phyloP scores from a whole-genome alignment of 92 coral and sea anemone species.

The Montipora capitata region DNA sequence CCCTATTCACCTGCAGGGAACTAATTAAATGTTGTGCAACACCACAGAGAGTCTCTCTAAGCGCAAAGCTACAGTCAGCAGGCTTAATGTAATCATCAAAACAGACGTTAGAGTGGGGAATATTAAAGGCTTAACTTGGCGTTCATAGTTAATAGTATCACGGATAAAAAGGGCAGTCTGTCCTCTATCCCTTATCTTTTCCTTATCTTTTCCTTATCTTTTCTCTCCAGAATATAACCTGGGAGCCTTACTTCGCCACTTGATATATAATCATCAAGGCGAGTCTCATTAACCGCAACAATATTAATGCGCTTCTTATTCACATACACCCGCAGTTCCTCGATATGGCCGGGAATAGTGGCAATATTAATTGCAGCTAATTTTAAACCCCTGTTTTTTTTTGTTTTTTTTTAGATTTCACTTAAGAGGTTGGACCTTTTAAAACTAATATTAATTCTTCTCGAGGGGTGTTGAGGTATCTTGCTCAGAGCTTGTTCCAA shows the following conservation, averaged over 20 bases:
- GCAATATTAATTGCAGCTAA: neutral
- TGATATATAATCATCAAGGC: neutral
- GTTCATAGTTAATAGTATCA: neutral
- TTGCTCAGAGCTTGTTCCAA: neutral
- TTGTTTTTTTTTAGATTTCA: no score
- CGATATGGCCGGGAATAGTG: conserved; percentile 11
- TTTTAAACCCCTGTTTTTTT: neutral
- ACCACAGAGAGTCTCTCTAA: conserved; percentile 3
- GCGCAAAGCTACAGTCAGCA: neutral
- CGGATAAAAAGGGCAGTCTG: no score
- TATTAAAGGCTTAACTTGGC: neutral
- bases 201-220: no score
- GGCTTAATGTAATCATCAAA: neutral
- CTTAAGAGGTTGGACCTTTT: no score
- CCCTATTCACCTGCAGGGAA: no score
- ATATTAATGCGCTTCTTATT: conserved; percentile 1
- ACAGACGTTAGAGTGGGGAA: neutral
- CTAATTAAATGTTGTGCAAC: neutral
- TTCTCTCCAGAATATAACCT: no score
- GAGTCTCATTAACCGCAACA: neutral
- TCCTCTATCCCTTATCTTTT: no score
- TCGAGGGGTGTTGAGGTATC: neutral
- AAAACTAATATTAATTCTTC: no score
- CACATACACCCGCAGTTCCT: neutral
- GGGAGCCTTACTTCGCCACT: no score